These are phyloP conservation scores for Anarsia innoxiella DNA, from an alignment of 2,888 invertebrate genomes.

Conservation along the genomic window DNA sequence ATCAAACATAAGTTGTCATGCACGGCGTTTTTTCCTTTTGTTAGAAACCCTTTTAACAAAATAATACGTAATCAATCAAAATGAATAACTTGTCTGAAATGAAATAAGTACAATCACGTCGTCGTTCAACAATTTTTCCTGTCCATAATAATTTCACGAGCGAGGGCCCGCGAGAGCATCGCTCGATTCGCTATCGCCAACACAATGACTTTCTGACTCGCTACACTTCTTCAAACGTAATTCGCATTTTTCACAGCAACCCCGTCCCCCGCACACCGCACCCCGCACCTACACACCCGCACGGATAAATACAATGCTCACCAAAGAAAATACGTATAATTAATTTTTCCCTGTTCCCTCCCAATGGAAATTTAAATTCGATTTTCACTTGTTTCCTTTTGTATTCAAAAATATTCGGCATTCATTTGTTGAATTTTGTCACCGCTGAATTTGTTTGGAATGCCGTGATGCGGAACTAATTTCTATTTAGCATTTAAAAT, in stretches of 20 bases:
- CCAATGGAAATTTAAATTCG: neutral
- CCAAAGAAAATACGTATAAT: conserved; percentile 6
- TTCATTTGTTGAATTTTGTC: too few relatives aligned
- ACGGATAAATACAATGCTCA: neutral
- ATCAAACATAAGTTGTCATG: too few relatives aligned
- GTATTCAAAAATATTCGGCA: too few relatives aligned
- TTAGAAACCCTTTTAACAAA: too few relatives aligned
- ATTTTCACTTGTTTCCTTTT: neutral
- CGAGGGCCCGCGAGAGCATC: conserved; percentile 37
- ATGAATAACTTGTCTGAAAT: too few relatives aligned
- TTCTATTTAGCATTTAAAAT: too few relatives aligned
- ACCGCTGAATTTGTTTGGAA: too few relatives aligned
- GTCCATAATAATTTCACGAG: conserved; percentile 57
- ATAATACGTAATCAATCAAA: too few relatives aligned
- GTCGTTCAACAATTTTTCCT: too few relatives aligned
- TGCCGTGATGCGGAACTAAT: too few relatives aligned
- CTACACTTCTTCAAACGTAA: conserved; percentile 61
- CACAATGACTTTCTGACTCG: conserved; percentile 72
- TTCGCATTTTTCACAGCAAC: conserved; percentile 50
- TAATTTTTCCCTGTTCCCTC: conserved; percentile 2
- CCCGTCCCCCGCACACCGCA: neutral
- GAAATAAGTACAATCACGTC: too few relatives aligned
- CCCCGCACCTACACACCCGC: neutral
- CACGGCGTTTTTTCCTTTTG: too few relatives aligned
- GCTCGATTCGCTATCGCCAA: conserved; percentile 55